Percentiles rank a stretch among this genome's conserved stretches.
Conservation (phyloP, 2,113 vertebrate genomes). For the Phalacrocorax brasilianus region DNA sequence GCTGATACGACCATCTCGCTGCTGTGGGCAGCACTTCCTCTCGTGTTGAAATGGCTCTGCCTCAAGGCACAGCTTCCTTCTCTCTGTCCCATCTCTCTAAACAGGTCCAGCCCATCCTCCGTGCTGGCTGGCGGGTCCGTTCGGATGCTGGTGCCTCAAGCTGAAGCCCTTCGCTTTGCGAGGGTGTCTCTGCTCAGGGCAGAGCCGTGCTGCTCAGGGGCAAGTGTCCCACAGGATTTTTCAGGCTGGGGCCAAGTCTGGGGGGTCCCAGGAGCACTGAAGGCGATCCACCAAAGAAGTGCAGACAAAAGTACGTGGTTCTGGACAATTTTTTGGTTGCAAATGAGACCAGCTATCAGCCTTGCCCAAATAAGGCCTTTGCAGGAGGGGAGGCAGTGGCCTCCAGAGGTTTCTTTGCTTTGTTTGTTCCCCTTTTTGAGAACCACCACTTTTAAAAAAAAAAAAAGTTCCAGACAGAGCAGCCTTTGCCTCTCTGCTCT, state of each 20-base stretch:
- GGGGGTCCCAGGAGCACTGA: background rate
- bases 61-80: background rate
- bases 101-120: rapidly evolving
- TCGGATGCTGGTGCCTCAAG: rapidly evolving
- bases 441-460: background rate
- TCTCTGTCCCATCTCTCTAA: rapidly evolving
- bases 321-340: background rate
- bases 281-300: background rate
- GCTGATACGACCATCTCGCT: background rate
- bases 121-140: rapidly evolving
- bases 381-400: background rate
- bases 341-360: background rate
- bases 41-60: background rate
- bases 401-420: background rate
- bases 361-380: slow-evolving; percentile 28
- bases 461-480: background rate
- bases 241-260: background rate
- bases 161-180: background rate
- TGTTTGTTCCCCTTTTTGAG: slow-evolving; percentile 56
- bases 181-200: background rate
- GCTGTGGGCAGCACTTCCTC: background rate
- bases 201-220: background rate
- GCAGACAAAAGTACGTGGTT: background rate
- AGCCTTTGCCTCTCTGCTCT: background rate
- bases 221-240: background rate